Percentiles rank a stretch among this genome's conserved stretches.
Conservation (phyloP, 37 sponge, comb jelly and placozoan genomes). For the Cladorhizidae sp. region DNA sequence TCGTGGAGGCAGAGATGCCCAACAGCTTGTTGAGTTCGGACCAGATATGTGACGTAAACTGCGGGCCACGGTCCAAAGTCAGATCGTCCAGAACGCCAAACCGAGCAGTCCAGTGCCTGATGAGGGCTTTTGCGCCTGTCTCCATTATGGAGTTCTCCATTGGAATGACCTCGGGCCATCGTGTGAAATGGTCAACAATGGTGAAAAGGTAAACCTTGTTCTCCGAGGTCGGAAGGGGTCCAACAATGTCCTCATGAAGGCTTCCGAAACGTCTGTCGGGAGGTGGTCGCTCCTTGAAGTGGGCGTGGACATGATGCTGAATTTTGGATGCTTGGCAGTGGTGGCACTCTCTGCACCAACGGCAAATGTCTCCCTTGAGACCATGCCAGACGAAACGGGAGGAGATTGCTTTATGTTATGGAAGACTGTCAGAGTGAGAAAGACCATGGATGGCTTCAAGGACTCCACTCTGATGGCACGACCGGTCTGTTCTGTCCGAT, state of each 20-base stretch:
- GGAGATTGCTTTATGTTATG: constrained; percentile 31
- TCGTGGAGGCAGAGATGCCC: constrained; percentile 24
- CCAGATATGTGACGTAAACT: too few species aligned
- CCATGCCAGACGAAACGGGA: constrained; percentile 58
- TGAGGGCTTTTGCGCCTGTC: not conserved
- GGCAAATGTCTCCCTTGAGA: constrained; percentile 54
- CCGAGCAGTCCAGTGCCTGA: not conserved
- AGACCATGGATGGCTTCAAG: constrained; percentile 14
- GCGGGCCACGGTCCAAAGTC: too few species aligned
- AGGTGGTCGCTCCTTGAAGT: constrained; percentile 30
- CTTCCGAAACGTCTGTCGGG: too few species aligned
- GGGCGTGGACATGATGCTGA: constrained; percentile 43
- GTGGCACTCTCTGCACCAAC: too few species aligned
- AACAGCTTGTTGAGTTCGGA: too few species aligned
- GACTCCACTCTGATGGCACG: too few species aligned
- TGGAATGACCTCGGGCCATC: constrained; percentile 35
- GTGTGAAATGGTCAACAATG: not conserved
- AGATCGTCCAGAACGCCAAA: too few species aligned
- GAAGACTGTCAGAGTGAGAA: constrained; percentile 26
- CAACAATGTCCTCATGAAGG: constrained; percentile 69
- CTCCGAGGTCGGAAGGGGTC: constrained; percentile 60
- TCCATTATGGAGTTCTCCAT: constrained; percentile 15
- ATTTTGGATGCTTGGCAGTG: constrained; percentile 62
- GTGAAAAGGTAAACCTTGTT: constrained; percentile 53
- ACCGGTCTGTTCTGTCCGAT: too few species aligned